phyloP scores from a whole-genome alignment of 2,888 invertebrate genomes.

The Caenorhabditis uteleia region DNA sequence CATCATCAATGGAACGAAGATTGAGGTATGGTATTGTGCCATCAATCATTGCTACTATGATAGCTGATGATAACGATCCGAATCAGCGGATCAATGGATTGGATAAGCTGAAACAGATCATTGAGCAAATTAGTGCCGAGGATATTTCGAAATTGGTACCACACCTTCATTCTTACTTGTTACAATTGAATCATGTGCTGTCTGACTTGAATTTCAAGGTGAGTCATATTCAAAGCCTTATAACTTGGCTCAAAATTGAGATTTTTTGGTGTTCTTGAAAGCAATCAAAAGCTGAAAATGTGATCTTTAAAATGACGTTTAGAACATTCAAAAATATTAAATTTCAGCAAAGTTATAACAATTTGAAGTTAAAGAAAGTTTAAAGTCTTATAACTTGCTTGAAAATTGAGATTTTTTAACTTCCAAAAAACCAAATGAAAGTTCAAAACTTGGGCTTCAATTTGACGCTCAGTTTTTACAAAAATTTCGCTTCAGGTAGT shows the following conservation, averaged over 20 bases:
- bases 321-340: no score
- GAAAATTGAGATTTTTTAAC: no score
- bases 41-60: slow-evolving; percentile 70
- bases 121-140: slow-evolving; percentile 70
- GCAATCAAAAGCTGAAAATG: no score
- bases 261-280: no score
- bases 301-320: no score
- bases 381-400: no score
- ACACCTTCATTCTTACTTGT: slow-evolving; percentile 76
- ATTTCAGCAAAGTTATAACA: no score
- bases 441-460: background rate
- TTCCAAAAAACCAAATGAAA: background rate
- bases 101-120: slow-evolving; percentile 72
- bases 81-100: slow-evolving; percentile 43
- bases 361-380: no score
- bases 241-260: no score
- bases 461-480: no score
- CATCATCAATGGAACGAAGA: slow-evolving; percentile 32
- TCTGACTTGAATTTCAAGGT: slow-evolving; percentile 77
- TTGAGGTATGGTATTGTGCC: slow-evolving; percentile 71
- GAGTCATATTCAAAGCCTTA: no score
- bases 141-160: slow-evolving; percentile 73
- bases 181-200: slow-evolving; percentile 75
- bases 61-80: slow-evolving; percentile 75
- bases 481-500: no score